phyloP scores from a whole-genome alignment of 2,888 invertebrate species.

The Fragum fragum region DNA sequence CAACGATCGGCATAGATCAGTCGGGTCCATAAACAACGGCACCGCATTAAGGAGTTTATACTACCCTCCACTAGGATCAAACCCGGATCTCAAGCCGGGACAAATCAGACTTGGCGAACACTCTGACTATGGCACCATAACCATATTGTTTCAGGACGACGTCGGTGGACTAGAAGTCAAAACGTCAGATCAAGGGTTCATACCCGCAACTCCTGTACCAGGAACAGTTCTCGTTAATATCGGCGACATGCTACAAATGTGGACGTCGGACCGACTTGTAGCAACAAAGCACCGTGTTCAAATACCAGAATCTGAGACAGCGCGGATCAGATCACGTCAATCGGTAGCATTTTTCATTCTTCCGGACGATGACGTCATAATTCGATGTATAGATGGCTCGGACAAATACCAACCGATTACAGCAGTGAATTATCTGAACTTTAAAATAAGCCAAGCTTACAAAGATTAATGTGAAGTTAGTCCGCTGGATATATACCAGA shows the following conservation, averaged over 20 bases:
- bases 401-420: slow-evolving; percentile 68
- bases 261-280: slow-evolving; percentile 91
- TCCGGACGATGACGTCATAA: slow-evolving; percentile 63
- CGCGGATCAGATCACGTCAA: slow-evolving; percentile 39
- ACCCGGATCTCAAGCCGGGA: slow-evolving; percentile 48
- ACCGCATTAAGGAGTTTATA: slow-evolving; percentile 7
- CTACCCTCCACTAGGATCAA: slow-evolving; percentile 3
- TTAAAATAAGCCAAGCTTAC: slow-evolving; percentile 41
- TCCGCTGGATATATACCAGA: not conserved
- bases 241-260: slow-evolving; percentile 92
- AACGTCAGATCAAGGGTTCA: slow-evolving; percentile 89
- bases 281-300: slow-evolving; percentile 88
- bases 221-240: slow-evolving; percentile 92
- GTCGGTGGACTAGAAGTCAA: slow-evolving; percentile 64
- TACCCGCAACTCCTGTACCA: slow-evolving; percentile 92
- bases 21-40: not conserved
- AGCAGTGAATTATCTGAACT: slow-evolving; percentile 54
- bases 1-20: not conserved
- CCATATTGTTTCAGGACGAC: slow-evolving; percentile 69
- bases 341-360: slow-evolving; percentile 68
- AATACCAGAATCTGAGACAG: slow-evolving; percentile 48
- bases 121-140: slow-evolving; percentile 69
- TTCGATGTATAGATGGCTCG: slow-evolving; percentile 69
- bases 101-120: slow-evolving; percentile 71
- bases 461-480: not conserved